Conservation (phyloP, 2,797 vertebrate species). For the Emydoidea blandingii region DNA sequence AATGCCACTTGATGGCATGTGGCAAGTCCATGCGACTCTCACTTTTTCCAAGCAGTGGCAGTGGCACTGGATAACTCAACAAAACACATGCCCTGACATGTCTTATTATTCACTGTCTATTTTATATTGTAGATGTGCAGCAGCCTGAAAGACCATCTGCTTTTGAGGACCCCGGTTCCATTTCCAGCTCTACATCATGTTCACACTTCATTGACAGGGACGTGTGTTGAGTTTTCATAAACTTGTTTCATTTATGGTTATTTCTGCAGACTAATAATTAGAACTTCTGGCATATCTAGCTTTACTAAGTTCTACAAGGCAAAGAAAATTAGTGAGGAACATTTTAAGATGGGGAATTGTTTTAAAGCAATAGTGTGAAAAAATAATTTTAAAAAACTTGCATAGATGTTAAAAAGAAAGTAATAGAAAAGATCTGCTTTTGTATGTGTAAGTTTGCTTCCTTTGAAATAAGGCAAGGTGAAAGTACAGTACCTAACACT, state of each 20-base stretch:
- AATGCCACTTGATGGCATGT: fast-evolving
- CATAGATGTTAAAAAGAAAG: neutral
- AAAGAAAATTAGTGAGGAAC: neutral
- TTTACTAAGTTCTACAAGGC: neutral
- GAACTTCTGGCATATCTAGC: neutral
- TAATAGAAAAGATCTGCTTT: neutral
- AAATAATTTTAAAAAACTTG: neutral
- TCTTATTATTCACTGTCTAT: slow-evolving; percentile 26
- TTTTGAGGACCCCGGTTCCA: slow-evolving; percentile 27
- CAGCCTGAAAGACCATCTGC: slow-evolving; percentile 19
- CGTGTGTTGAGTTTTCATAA: neutral
- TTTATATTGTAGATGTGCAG: neutral
- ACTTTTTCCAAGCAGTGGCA: neutral
- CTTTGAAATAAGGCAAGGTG: neutral
- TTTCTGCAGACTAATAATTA: neutral
- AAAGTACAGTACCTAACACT: neutral
- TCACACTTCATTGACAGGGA: neutral
- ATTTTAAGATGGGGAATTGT: neutral
- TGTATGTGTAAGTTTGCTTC: neutral
- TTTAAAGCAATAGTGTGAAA: neutral
- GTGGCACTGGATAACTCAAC: neutral
- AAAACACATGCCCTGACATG: slow-evolving; percentile 23
- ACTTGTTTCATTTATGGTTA: neutral
- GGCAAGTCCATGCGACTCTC: fast-evolving
- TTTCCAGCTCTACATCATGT: slow-evolving; percentile 25